phyloP scores from a whole-genome alignment of 2,797 vertebrate species.

The Mico argentatus region DNA sequence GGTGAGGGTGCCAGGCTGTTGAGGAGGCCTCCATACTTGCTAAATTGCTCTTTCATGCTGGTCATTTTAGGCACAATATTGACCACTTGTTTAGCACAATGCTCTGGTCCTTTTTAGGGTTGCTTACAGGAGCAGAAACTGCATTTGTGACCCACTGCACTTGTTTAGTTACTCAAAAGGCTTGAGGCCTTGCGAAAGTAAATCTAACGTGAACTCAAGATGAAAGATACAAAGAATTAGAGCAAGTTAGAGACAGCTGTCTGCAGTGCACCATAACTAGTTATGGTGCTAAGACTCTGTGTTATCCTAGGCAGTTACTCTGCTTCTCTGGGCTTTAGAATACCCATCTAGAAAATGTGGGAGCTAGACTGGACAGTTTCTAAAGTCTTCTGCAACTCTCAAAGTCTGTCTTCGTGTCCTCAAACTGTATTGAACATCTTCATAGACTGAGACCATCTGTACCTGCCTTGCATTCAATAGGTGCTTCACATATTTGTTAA shows the following conservation, averaged over 20 bases:
- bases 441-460: neutral
- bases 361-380: neutral
- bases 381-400: neutral
- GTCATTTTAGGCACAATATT: neutral
- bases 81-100: neutral
- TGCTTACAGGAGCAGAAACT: neutral
- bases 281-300: neutral
- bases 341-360: neutral
- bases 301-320: neutral
- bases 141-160: neutral
- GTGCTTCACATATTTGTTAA: neutral
- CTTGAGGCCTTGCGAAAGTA: neutral
- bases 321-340: neutral
- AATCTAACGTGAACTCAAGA: neutral
- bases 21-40: neutral
- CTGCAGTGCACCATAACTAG: neutral
- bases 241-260: neutral
- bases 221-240: neutral
- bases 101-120: neutral
- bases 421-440: neutral
- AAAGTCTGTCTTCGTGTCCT: neutral
- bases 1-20: neutral
- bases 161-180: conserved; percentile 15
- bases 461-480: neutral
- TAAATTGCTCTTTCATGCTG: neutral